These are phyloP conservation scores for Pluvianellus socialis DNA, from an alignment of 2,113 vertebrate genomes.

Conservation along the genomic window DNA sequence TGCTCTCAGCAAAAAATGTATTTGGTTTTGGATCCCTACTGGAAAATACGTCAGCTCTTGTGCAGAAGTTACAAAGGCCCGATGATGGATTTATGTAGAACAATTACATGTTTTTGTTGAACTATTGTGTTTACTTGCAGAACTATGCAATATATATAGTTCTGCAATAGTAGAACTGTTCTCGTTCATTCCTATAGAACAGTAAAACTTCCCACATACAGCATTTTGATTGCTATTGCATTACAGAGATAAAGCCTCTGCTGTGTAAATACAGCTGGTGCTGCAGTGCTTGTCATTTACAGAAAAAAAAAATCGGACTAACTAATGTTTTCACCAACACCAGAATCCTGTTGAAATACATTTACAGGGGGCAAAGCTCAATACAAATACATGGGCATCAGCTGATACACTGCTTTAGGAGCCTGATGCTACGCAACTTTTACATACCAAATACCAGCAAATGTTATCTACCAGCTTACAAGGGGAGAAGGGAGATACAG, in stretches of 20 bases:
- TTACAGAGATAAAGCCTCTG: background rate
- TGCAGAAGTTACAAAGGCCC: background rate
- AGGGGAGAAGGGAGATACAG: background rate
- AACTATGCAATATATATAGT: background rate
- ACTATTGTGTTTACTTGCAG: background rate
- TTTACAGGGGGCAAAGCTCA: background rate
- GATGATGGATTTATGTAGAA: background rate
- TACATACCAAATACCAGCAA: background rate
- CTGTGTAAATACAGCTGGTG: slow-evolving; percentile 26
- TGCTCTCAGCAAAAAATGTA: background rate
- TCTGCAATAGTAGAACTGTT: background rate
- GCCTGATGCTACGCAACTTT: background rate
- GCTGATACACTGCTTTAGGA: background rate
- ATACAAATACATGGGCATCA: background rate
- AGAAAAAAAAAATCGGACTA: background rate
- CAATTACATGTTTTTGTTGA: background rate
- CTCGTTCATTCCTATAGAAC: background rate
- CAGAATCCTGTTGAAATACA: slow-evolving; percentile 8
- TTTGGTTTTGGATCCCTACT: background rate
- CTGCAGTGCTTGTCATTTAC: background rate
- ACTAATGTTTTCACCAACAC: background rate
- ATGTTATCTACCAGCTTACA: background rate
- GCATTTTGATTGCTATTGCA: background rate
- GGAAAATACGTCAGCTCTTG: background rate
- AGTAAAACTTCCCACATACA: background rate